A percentile compares a stretch with the other conserved stretches of the same genome.
phyloP scores from a whole-genome alignment of 1,140 invertebrate genomes.

The Steinernema khuongi region DNA sequence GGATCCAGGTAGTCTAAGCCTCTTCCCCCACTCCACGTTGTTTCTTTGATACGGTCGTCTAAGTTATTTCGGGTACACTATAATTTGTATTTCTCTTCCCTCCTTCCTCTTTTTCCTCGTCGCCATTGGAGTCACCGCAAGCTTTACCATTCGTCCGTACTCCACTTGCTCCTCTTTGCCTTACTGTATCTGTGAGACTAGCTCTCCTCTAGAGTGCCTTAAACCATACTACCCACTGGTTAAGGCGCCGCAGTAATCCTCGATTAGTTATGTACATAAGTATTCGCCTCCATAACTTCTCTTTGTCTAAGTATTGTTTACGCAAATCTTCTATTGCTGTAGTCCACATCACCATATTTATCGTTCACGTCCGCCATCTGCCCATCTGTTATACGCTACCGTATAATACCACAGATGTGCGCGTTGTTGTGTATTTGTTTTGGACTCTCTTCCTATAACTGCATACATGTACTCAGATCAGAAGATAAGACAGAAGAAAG shows the following conservation, averaged over 20 bases:
- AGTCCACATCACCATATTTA: neutral
- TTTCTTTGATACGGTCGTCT: conserved; percentile 15
- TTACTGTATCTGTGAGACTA: neutral
- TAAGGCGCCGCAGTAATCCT: conserved; percentile 6
- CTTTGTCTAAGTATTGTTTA: neutral
- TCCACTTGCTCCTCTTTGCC: neutral
- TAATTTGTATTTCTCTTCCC: conserved; percentile 10
- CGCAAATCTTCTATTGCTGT: neutral
- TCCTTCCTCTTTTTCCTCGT: conserved; percentile 6
- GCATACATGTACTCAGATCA: conserved; percentile 10
- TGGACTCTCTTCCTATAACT: neutral
- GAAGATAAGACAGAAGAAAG: conserved; percentile 7
- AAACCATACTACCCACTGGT: neutral
- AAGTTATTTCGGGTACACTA: conserved; percentile 11
- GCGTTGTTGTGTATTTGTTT: conserved; percentile 13
- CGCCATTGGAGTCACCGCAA: neutral
- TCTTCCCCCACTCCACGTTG: neutral
- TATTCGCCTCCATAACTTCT: neutral
- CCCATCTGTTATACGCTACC: neutral
- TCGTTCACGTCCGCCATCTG: neutral
- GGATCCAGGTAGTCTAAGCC: conserved; percentile 42
- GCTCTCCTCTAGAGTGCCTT: conserved; percentile 3
- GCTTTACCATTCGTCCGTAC: neutral
- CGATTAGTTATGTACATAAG: neutral
- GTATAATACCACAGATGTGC: neutral